Evolutionary conservation across 1,140 invertebrate species (phyloP), one percentile per base, ranked within the genome.

Genomic region (Zaprionus capensis): DNA sequence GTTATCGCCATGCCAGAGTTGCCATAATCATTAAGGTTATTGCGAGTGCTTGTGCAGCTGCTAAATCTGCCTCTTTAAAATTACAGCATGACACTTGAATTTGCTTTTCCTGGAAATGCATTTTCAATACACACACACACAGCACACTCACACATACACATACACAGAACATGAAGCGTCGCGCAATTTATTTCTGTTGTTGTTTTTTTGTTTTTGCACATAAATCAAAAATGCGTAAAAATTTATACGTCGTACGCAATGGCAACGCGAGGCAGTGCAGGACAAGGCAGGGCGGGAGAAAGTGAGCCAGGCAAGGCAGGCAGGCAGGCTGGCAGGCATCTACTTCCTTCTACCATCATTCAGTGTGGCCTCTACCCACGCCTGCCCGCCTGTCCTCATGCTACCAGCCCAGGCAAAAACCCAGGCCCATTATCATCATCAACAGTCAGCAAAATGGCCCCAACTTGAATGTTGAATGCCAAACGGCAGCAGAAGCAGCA

Each of bases 221-320:
- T 90, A 90, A 90, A 90, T 90, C 85, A 90, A 90, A 90, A 90
- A 90, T 90, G 86, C 81, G 85, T 90, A 90, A 90, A 87, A 88
- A 85, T 90, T 81, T 88, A 74, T 85, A 72, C 74, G 62, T 75
- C 69, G 63, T 73, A 64, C 71, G 41, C 69, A 77, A 36, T 41
- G 65, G 69, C 63, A 56, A 67, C 22, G 26, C 9, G 7, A 22
- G 26, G 44, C 46, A 31, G 24, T 2, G 38, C 2, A 20, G 38
- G 31, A 1, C 5, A 22, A 12, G 1, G 20, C 24, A 5, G 0
- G 4, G 26, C 34, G 12, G 38, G n/a, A 9, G 69, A 4, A 49
- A 59, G 56, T 58, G 41, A 34, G 46, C 14, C 51, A 20, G 53
- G 31, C 63, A 41, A 41, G 28, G 17, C 53, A 63, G 58, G 4